Conservation (phyloP, 2,113 vertebrate species). For the Origma solitaria region DNA sequence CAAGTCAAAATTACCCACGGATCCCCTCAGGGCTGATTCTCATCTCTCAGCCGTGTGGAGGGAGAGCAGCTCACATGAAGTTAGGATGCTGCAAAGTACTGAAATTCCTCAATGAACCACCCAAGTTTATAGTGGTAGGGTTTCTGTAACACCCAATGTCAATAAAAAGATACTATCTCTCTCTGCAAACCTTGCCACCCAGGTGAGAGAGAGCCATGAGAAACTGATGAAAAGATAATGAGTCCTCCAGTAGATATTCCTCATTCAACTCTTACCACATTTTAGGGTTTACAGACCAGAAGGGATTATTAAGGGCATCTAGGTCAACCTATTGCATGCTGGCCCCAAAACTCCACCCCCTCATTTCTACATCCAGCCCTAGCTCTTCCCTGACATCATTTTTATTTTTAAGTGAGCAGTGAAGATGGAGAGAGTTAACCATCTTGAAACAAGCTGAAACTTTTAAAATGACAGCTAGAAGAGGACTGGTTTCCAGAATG, state of each 20-base stretch:
- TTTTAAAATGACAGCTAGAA: neutral
- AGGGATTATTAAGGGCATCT: neutral
- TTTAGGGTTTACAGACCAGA: neutral
- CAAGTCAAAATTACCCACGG: neutral
- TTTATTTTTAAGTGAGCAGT: neutral
- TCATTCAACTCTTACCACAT: neutral
- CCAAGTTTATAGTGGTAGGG: neutral
- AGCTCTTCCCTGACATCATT: neutral
- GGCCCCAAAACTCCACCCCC: neutral
- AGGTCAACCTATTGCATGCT: accelerated
- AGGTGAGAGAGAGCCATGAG: conserved; percentile 36
- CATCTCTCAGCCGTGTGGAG: neutral
- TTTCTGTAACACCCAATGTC: neutral
- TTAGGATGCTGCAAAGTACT: neutral
- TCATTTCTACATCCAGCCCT: neutral
- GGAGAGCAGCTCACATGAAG: neutral
- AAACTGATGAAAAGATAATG: conserved; percentile 41
- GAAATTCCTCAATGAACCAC: conserved; percentile 52
- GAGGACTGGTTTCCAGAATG: neutral
- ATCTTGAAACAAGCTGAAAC: neutral
- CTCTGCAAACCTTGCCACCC: conserved; percentile 30
- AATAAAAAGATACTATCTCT: conserved; percentile 46
- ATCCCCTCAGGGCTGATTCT: neutral
- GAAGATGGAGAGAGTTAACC: neutral
- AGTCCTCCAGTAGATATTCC: neutral